Evolutionary conservation across 2,888 invertebrate species (phyloP), one percentile per base, ranked within the genome.

Genomic region (Xanthorhoe spadicearia): DNA sequence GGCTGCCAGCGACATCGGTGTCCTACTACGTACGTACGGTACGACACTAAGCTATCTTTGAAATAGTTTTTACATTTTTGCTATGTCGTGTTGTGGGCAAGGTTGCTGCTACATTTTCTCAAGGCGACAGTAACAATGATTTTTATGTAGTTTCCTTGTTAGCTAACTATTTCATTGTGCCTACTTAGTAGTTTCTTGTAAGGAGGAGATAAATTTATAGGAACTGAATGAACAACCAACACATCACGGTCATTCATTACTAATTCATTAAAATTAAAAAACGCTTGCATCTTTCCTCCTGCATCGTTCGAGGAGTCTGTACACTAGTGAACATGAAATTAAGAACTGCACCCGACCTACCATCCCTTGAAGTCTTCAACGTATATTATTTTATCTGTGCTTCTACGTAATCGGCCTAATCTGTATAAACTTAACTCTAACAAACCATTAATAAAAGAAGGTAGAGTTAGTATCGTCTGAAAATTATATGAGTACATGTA

Each of bases 121-220:
- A 58, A 58, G 58, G 58, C 23, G 19, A 46, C 38, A 28, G 46
- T 9, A 53, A 32, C 35, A 23, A 23, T 51, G 19, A 13, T 48
- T 17, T 15, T 51, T 23, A n/a, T n/a, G n/a, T n/a, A 51, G 18
- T 55, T 55, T 55, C 18, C 38, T 53, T 35, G n/a, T 15, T 28
- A 53, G 17, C 32, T 32, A 48, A 17, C 48, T 17, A 48, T 48
- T 48, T 6, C 7, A 17, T 48, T 48, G 17, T 43, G n/a, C n/a
- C n/a, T n/a, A n/a, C n/a, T n/a, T n/a, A 13, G 13, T 43, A 43
- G 13, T 43, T 13, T 13, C 38, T 13, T 13, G 13, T 43, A 10
- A 38, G 8, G 35, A 35, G 5, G 7, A 35, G 35, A 9, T 38
- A 9, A 9, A 38, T 38, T 23, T 23, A 23, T 1, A 4, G 23